Percentiles rank a stretch among this genome's conserved stretches.
Conservation (phyloP, 2,797 vertebrate genomes). For the Gorsachius magnificus region DNA sequence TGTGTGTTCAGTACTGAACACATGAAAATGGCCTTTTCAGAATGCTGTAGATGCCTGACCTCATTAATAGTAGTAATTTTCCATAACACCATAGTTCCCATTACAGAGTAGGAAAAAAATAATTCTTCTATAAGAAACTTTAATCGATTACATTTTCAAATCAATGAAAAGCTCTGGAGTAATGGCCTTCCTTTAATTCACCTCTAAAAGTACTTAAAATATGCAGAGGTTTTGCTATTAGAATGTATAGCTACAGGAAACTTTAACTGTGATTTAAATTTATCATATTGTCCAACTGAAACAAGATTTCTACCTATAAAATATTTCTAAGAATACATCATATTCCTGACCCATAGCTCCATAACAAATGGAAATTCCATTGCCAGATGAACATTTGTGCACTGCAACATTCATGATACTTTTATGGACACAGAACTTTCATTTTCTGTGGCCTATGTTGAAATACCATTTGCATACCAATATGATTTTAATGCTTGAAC, state of each 20-base stretch:
- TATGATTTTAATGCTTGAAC: neutral
- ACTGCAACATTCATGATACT: neutral
- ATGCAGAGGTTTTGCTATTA: neutral
- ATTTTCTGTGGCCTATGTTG: neutral
- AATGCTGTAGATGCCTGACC: conserved; percentile 29
- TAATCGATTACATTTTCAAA: conserved; percentile 59
- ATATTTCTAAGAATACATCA: neutral
- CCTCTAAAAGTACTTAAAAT: conserved; percentile 12
- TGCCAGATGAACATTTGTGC: neutral
- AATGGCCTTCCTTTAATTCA: conserved; percentile 50
- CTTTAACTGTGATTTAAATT: neutral
- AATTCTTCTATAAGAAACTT: conserved; percentile 21
- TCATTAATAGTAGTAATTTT: conserved; percentile 53
- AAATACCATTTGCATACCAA: neutral
- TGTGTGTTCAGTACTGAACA: conserved; percentile 42
- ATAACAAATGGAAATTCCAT: neutral
- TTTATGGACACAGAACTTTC: neutral
- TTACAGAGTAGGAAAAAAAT: conserved; percentile 8
- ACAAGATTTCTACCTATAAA: neutral
- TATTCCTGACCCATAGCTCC: neutral
- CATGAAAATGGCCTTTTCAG: conserved; percentile 38
- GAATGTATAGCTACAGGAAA: neutral
- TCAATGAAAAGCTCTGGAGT: conserved; percentile 36
- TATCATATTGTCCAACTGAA: neutral
- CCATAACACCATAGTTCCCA: conserved; percentile 38